Conservation (phyloP, 2,797 vertebrate species). For the Platyrinchus mystaceus region DNA sequence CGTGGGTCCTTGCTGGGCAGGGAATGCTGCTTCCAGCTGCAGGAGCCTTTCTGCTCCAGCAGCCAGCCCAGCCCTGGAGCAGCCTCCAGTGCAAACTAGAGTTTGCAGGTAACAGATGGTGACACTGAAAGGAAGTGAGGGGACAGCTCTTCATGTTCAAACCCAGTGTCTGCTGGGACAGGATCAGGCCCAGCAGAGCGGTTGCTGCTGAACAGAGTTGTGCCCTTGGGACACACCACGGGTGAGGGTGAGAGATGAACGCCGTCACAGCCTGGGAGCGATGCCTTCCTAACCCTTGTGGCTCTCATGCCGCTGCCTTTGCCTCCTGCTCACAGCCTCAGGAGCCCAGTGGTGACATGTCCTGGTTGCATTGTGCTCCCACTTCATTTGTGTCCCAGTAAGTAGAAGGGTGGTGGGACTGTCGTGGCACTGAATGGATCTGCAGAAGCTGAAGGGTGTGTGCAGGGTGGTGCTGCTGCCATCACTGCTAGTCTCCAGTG, state of each 20-base stretch:
- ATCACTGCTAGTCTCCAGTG: rapidly evolving
- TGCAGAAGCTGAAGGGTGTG: not conserved
- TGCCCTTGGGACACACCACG: not conserved
- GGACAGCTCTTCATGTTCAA: not conserved
- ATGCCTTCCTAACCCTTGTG: not conserved
- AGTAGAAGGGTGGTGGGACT: not conserved
- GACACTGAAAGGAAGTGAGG: not conserved
- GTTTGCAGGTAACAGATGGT: not conserved
- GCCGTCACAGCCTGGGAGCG: rapidly evolving
- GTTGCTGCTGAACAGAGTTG: not conserved
- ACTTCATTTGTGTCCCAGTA: not conserved
- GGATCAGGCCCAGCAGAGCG: not conserved
- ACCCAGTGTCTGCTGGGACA: not conserved
- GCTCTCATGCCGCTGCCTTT: not conserved
- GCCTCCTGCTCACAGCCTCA: not conserved
- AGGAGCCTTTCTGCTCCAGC: not conserved
- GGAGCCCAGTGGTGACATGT: not conserved
- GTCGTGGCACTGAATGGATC: not conserved
- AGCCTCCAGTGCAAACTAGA: not conserved
- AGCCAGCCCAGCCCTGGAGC: not conserved
- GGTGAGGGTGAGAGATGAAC: not conserved
- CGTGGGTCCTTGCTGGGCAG: not conserved
- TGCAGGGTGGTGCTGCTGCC: not conserved
- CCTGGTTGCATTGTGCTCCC: not conserved
- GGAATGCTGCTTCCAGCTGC: rapidly evolving